Conservation (phyloP, 2,113 vertebrate genomes). For the Myotis davidii region DNA sequence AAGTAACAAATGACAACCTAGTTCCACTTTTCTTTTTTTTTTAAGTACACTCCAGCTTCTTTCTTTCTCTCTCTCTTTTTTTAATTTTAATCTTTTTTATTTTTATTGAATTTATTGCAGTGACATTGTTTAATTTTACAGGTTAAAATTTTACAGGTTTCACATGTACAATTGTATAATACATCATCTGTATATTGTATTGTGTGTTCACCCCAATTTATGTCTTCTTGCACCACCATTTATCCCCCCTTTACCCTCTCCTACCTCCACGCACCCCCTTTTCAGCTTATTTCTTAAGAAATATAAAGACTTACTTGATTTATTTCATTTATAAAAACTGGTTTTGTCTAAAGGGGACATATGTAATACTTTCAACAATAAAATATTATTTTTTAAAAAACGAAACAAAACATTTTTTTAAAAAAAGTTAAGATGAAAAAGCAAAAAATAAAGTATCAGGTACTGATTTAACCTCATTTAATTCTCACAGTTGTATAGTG, state of each 20-base stretch:
- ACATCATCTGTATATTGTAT: not conserved
- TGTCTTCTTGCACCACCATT: not conserved
- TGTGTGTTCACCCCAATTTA: not conserved
- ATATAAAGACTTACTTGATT: not conserved
- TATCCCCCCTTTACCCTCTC: not conserved
- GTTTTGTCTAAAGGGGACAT: not conserved
- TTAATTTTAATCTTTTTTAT: not conserved
- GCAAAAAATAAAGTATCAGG: too few relatives aligned
- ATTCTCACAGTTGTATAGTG: not conserved
- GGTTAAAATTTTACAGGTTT: not conserved
- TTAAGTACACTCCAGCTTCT: not conserved
- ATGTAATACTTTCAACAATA: too few relatives aligned
- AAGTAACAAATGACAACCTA: not conserved
- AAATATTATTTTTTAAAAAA: too few relatives aligned
- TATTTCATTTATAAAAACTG: not conserved
- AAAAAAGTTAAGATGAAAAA: too few relatives aligned
- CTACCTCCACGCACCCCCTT: not conserved
- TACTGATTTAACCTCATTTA: not conserved
- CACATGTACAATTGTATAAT: not conserved
- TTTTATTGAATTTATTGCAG: not conserved
- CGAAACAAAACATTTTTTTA: too few relatives aligned
- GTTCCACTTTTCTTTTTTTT: slow-evolving; percentile 14
- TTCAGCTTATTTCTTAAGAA: not conserved
- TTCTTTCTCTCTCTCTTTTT: not conserved
- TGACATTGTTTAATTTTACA: not conserved